Conservation (phyloP, 2,113 vertebrate species). For the Numenius arquata region DNA sequence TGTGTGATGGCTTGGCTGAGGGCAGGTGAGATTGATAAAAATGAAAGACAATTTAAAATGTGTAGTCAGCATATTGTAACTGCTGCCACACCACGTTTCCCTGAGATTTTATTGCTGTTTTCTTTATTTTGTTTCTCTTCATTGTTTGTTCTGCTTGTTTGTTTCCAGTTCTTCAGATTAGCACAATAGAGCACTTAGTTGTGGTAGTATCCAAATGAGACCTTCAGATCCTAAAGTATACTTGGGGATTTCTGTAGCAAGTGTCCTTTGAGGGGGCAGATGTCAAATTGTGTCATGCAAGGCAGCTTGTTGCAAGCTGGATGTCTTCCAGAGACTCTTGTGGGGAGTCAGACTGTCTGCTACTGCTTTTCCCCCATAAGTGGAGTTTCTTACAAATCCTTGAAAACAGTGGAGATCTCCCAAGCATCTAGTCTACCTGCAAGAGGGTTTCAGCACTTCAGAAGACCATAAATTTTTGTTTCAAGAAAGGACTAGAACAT, state of each 20-base stretch:
- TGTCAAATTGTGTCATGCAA: neutral
- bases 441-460: neutral
- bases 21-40: neutral
- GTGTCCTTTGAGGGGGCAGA: neutral
- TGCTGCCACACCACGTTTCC: neutral
- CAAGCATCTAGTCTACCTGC: neutral
- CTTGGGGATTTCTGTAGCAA: neutral
- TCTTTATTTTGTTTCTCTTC: neutral
- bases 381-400: neutral
- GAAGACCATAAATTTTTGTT: neutral
- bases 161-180: neutral
- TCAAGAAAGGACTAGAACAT: neutral
- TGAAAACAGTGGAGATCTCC: neutral
- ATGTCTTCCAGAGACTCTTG: neutral
- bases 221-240: neutral
- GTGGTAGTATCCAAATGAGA: neutral
- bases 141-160: neutral
- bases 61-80: neutral
- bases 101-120: neutral
- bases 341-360: neutral
- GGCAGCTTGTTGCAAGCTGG: neutral
- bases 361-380: neutral
- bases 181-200: neutral
- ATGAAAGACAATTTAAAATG: neutral
- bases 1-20: neutral